phyloP scores from a whole-genome alignment of 2,113 vertebrate species.

The Trichomycterus rosablanca region DNA sequence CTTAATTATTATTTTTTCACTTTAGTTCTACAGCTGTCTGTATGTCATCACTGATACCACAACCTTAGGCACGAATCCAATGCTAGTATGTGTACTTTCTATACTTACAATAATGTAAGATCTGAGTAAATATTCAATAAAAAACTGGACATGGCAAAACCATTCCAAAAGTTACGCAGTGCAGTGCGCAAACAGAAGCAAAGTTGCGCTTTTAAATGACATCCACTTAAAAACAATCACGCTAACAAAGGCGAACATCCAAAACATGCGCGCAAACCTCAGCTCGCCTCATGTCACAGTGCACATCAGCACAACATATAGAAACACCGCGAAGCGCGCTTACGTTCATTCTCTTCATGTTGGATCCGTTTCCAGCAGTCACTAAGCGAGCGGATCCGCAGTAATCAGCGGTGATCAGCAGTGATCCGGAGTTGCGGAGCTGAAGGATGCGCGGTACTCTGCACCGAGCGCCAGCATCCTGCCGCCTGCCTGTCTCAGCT shows the following conservation, averaged over 20 bases:
- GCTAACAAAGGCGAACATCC: no score
- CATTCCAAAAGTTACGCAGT: neutral
- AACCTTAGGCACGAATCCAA: no score
- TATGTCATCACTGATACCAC: no score
- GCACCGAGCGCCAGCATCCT: conserved; percentile 52
- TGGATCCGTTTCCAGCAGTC: conserved; percentile 39
- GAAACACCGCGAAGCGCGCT: conserved; percentile 60
- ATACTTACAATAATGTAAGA: no score
- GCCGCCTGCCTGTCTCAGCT: conserved; percentile 37
- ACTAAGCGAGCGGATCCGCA: conserved; percentile 48
- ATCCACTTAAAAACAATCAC: no score
- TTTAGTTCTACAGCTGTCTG: no score
- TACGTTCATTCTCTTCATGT: conserved; percentile 75
- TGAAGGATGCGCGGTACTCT: conserved; percentile 5
- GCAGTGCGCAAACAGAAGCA: conserved; percentile 10
- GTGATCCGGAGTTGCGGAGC: conserved; percentile 10
- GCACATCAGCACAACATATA: conserved; percentile 7
- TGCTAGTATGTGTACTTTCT: no score
- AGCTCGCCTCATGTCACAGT: neutral
- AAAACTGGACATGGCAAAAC: no score
- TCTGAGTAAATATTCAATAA: no score
- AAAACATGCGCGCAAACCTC: conserved; percentile 1
- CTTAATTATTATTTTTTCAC: no score
- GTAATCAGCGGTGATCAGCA: conserved; percentile 41
- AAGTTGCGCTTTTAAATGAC: conserved; percentile 13